Evolutionary conservation across 2,888 invertebrate genomes (phyloP).

Genomic region (Boloria euphrosyne): DNA sequence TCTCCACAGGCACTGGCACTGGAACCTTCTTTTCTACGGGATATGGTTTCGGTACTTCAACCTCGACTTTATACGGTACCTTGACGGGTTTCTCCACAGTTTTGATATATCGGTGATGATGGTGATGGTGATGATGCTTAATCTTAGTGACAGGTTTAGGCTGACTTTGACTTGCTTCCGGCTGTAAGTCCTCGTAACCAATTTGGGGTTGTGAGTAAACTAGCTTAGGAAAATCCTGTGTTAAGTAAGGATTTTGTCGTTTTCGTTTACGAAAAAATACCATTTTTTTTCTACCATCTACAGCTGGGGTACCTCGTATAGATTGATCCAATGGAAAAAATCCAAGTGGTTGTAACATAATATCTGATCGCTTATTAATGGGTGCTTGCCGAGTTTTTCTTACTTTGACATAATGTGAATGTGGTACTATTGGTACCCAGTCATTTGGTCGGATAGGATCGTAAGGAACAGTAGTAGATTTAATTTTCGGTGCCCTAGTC

Average conservation of each 20-base stretch:
- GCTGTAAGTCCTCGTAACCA: conserved; percentile 55
- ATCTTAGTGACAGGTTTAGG: conserved; percentile 67
- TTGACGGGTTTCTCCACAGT: conserved; percentile 81
- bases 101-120: conserved; percentile 84
- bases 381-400: conserved; percentile 48
- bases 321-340: conserved; percentile 57
- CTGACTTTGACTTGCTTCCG: conserved; percentile 56
- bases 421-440: conserved; percentile 71
- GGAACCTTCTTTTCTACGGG: conserved; percentile 74
- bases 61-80: conserved; percentile 78
- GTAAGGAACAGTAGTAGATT: conserved; percentile 52
- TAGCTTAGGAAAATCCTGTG: conserved; percentile 21
- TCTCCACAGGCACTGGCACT: conserved; percentile 54
- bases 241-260: conserved; percentile 54
- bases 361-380: conserved; percentile 59
- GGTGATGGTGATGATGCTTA: conserved; percentile 85
- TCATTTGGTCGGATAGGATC: conserved; percentile 62
- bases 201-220: conserved; percentile 44
- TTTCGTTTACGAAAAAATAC: conserved; percentile 59
- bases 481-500: conserved; percentile 64
- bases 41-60: conserved; percentile 82
- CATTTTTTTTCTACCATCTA: conserved; percentile 58
- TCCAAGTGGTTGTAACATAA: conserved; percentile 66
- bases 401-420: conserved; percentile 62
- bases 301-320: conserved; percentile 43